Conservation (phyloP, 2,888 invertebrate genomes). For the Schrankia costaestrigalis region DNA sequence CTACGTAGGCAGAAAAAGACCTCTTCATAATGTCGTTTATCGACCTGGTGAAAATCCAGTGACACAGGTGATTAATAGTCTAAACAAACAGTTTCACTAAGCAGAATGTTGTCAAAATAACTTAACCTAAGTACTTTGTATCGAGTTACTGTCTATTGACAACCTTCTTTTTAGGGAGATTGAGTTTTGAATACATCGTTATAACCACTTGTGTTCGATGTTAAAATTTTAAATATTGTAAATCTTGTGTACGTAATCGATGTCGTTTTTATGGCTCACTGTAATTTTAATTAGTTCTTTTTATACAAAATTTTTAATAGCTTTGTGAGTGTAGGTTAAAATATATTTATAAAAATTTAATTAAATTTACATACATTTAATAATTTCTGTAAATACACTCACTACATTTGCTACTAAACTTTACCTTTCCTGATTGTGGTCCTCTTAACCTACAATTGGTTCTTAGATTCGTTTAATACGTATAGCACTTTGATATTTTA, state of each 20-base stretch:
- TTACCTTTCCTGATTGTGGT: constrained; percentile 29
- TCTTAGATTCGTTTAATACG: constrained; percentile 14
- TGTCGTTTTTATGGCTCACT: constrained; percentile 46
- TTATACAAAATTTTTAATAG: constrained; percentile 3
- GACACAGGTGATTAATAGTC: constrained; percentile 85
- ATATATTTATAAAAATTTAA: constrained; percentile 1
- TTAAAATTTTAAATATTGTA: constrained; percentile 7
- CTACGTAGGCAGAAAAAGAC: constrained; percentile 95
- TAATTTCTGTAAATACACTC: constrained; percentile 33
- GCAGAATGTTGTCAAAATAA: constrained; percentile 13
- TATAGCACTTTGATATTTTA: constrained; percentile 29
- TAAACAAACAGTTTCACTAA: constrained; percentile 16
- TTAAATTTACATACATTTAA: constrained; percentile 4
- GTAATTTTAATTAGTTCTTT: constrained; percentile 10
- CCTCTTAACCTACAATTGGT: constrained; percentile 26
- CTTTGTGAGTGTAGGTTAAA: constrained; percentile 10
- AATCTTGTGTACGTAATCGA: constrained; percentile 37
- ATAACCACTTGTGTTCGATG: constrained; percentile 4
- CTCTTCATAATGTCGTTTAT: constrained; percentile 93
- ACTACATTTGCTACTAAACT: constrained; percentile 28
- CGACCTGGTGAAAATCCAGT: constrained; percentile 94
- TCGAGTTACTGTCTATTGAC: background rate
- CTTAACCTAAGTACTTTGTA: background rate
- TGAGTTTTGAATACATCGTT: constrained; percentile 1
- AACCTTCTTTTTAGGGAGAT: constrained; percentile 13